A percentile compares a stretch with the other conserved stretches of the same genome.
phyloP scores from a whole-genome alignment of 2,113 vertebrate genomes.

The Pangasianodon hypophthalmus region DNA sequence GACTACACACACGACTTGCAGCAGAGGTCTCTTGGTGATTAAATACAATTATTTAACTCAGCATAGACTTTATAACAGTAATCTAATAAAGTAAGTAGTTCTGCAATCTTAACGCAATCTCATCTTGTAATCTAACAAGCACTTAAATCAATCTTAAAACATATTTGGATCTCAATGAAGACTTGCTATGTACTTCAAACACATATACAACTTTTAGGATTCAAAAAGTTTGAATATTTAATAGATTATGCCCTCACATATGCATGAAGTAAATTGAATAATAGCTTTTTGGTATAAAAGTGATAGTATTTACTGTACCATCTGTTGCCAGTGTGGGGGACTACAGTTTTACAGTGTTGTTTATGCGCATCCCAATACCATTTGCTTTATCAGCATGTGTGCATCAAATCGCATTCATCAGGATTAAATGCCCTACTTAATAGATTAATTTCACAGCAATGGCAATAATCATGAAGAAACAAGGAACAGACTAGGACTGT shows the following conservation, averaged over 20 bases:
- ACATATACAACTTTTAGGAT: neutral
- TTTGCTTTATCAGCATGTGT: slow-evolving; percentile 47
- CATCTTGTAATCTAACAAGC: neutral
- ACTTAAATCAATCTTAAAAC: neutral
- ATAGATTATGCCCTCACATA: neutral
- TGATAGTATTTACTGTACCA: neutral
- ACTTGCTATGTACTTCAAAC: neutral
- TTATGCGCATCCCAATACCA: slow-evolving; percentile 34
- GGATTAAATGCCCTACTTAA: slow-evolving; percentile 54
- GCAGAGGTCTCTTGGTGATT: neutral
- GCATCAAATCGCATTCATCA: slow-evolving; percentile 54
- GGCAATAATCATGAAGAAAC: slow-evolving; percentile 58
- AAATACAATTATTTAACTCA: slow-evolving; percentile 7
- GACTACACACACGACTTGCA: neutral
- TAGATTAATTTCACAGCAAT: slow-evolving; percentile 53
- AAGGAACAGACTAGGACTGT: slow-evolving; percentile 60
- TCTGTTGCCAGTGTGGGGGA: neutral
- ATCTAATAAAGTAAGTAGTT: neutral
- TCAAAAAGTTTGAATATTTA: neutral
- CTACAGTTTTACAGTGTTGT: neutral
- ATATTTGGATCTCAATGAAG: neutral
- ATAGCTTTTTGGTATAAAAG: neutral
- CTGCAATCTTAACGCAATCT: neutral
- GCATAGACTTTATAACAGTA: neutral
- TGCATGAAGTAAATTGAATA: neutral